Evolutionary conservation across 2,888 invertebrate genomes (phyloP).

Genomic region (Cancer borealis): DNA sequence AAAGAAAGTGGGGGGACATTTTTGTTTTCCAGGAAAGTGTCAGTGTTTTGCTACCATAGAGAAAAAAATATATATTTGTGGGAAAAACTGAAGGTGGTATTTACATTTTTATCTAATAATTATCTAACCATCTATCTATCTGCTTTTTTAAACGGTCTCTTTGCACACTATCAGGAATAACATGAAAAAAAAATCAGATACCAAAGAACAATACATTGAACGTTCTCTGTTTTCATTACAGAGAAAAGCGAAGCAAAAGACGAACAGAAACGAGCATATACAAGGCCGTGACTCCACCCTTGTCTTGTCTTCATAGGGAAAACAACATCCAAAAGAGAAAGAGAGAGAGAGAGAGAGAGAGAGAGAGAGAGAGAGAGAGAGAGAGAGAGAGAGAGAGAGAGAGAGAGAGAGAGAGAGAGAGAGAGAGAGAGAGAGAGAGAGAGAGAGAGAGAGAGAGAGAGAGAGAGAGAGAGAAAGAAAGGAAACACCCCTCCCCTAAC

Average conservation of each 20-base stretch:
- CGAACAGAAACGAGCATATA: not conserved
- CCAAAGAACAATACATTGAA: not conserved
- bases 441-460: conserved; percentile 30
- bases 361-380: conserved; percentile 32
- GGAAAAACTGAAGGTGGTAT: too few relatives aligned
- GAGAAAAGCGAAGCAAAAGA: not conserved
- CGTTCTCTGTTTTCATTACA: not conserved
- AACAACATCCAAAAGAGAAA: not conserved
- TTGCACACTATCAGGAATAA: not conserved
- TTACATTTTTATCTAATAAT: too few relatives aligned
- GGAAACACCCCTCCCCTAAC: not conserved
- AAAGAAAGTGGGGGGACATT: not conserved
- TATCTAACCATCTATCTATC: conserved; percentile 44
- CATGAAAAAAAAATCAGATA: not conserved
- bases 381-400: conserved; percentile 47
- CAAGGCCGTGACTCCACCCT: not conserved
- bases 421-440: conserved; percentile 26
- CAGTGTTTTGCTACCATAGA: too few relatives aligned
- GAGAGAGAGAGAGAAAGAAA: conserved; percentile 21
- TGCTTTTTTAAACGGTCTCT: not conserved
- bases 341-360: conserved; percentile 29
- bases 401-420: conserved; percentile 30
- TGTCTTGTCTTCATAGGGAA: not conserved
- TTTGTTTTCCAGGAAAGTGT: not conserved
- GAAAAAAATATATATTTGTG: not conserved